Conservation (phyloP, 2,797 vertebrate genomes). For the Okamejei kenojei region DNA sequence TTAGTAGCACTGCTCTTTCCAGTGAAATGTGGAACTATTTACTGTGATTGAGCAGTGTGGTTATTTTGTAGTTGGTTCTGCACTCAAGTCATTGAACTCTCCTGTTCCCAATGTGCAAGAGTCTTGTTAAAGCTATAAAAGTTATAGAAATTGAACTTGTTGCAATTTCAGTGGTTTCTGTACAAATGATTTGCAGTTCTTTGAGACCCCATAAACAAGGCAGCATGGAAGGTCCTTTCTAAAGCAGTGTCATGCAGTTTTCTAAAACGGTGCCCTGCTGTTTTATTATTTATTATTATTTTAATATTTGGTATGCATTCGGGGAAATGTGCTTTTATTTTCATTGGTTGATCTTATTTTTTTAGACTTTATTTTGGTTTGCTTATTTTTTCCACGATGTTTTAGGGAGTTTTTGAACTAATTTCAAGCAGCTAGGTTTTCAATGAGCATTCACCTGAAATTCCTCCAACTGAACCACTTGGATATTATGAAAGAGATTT, state of each 20-base stretch:
- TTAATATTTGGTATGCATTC: not conserved
- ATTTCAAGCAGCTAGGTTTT: not conserved
- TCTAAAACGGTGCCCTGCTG: not conserved
- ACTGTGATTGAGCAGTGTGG: not conserved
- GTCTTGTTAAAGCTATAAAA: not conserved
- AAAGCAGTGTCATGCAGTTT: not conserved
- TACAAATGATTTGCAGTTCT: not conserved
- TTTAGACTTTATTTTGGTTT: not conserved
- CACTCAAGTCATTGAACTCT: not conserved
- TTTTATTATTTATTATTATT: not conserved
- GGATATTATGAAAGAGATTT: not conserved
- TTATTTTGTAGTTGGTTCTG: not conserved
- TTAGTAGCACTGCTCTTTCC: not conserved
- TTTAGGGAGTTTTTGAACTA: not conserved
- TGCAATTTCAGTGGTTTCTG: not conserved
- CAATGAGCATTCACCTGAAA: not conserved
- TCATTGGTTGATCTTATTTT: not conserved
- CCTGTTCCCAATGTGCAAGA: not conserved
- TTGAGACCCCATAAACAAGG: not conserved
- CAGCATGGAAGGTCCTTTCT: not conserved
- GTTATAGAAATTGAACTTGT: not conserved
- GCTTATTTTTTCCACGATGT: not conserved
- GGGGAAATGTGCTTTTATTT: not conserved
- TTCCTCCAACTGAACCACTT: not conserved
- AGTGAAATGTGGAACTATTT: slow-evolving; percentile 18